phyloP scores from a whole-genome alignment of 2,797 vertebrate genomes.

The Myotis pilosus region DNA sequence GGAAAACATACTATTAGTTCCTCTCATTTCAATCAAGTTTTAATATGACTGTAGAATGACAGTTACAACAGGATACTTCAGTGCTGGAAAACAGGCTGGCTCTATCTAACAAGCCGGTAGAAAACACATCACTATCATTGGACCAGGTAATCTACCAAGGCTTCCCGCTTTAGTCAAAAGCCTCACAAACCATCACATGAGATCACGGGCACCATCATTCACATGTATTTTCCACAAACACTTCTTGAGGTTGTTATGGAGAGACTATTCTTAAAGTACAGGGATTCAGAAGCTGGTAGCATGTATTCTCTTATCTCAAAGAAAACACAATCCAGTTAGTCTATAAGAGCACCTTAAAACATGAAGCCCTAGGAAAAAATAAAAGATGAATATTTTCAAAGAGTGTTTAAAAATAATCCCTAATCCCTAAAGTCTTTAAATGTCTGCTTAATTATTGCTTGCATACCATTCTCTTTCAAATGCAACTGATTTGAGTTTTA shows the following conservation, averaged over 20 bases:
- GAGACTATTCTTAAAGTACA: not conserved
- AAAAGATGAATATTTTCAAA: conserved; percentile 27
- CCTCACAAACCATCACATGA: not conserved
- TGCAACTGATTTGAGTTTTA: not conserved
- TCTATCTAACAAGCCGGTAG: not conserved
- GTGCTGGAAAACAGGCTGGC: not conserved
- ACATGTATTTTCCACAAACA: not conserved
- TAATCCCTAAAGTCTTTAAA: not conserved
- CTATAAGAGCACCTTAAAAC: not conserved
- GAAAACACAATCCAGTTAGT: conserved; percentile 14
- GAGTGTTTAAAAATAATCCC: not conserved
- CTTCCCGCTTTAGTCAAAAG: not conserved
- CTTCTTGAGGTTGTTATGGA: not conserved
- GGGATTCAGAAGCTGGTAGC: not conserved
- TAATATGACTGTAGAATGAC: not conserved
- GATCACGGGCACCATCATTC: not conserved
- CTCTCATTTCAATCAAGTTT: not conserved
- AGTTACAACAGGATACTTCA: not conserved
- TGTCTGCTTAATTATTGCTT: not conserved
- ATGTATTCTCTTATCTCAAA: not conserved
- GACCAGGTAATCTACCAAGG: not conserved
- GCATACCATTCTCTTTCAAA: not conserved
- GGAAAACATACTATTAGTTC: conserved; percentile 44
- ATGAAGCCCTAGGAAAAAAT: not conserved
- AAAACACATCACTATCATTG: not conserved